A percentile compares a stretch with the other conserved stretches of the same genome.
Conservation (phyloP, 1,140 invertebrate species). For the Mercenaria mercenaria region DNA sequence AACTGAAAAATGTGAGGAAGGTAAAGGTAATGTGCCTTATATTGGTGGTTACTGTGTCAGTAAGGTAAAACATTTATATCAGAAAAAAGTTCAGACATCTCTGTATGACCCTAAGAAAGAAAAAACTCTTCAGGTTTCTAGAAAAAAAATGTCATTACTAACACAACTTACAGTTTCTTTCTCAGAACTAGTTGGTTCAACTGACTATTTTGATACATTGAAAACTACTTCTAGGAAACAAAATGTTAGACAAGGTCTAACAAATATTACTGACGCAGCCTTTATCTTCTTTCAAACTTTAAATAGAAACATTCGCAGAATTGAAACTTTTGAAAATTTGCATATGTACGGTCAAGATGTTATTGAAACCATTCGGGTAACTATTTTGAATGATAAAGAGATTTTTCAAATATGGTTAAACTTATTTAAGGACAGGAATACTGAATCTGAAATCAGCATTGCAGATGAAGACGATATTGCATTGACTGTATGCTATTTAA, state of each 20-base stretch:
- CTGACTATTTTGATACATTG: background rate
- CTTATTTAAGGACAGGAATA: background rate
- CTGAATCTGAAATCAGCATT: background rate
- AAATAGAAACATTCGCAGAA: background rate
- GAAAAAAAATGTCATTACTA: background rate
- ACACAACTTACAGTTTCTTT: background rate
- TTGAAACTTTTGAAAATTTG: background rate
- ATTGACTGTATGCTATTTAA: no score
- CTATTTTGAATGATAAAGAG: background rate
- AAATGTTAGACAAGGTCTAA: background rate
- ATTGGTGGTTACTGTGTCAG: background rate
- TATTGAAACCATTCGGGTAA: background rate
- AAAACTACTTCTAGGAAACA: background rate
- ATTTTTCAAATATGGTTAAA: background rate
- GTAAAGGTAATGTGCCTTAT: background rate
- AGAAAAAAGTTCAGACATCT: background rate
- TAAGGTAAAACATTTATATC: no score
- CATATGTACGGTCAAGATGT: background rate
- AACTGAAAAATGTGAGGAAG: background rate
- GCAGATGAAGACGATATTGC: no score
- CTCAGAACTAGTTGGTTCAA: background rate
- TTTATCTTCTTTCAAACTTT: background rate
- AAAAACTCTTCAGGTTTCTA: background rate
- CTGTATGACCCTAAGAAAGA: background rate
- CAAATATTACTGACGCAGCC: background rate